Conservation (phyloP, 2,797 vertebrate genomes). For the Aulostomus chinensis region DNA sequence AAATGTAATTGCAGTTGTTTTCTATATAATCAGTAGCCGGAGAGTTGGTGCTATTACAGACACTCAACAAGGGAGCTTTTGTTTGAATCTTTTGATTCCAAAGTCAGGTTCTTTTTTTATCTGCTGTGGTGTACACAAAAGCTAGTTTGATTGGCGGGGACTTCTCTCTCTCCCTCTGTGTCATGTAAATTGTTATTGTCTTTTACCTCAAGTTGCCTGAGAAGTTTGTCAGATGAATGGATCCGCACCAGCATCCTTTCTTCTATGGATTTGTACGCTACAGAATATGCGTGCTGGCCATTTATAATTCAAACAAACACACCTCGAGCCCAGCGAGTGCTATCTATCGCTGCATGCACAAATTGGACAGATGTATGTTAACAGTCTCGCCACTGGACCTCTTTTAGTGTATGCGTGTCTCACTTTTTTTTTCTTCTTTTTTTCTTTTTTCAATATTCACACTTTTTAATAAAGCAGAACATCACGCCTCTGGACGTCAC, state of each 20-base stretch:
- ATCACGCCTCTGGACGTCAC: slow-evolving; percentile 75
- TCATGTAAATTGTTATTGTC: slow-evolving; percentile 80
- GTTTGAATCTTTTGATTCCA: slow-evolving; percentile 80
- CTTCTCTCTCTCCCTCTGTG: slow-evolving; percentile 54
- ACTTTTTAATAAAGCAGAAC: slow-evolving; percentile 81
- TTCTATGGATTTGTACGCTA: slow-evolving; percentile 54
- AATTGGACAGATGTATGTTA: slow-evolving; percentile 66
- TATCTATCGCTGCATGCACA: slow-evolving; percentile 42
- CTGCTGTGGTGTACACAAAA: slow-evolving; percentile 70
- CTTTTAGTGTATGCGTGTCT: slow-evolving; percentile 44
- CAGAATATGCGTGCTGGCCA: slow-evolving; percentile 41
- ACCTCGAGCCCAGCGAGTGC: slow-evolving; percentile 39
- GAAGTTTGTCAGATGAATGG: slow-evolving; percentile 81
- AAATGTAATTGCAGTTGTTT: slow-evolving; percentile 79
- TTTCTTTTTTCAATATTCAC: slow-evolving; percentile 63
- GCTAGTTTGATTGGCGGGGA: slow-evolving; percentile 77
- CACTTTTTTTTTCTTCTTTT: slow-evolving; percentile 25
- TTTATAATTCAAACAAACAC: slow-evolving; percentile 72
- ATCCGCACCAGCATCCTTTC: slow-evolving; percentile 50
- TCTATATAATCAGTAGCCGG: slow-evolving; percentile 73
- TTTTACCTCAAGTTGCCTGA: slow-evolving; percentile 77
- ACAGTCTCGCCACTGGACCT: slow-evolving; percentile 43
- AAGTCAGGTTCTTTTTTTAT: slow-evolving; percentile 76
- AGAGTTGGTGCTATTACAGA: slow-evolving; percentile 64
- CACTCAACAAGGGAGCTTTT: slow-evolving; percentile 70